A percentile compares a stretch with the other conserved stretches of the same genome.
These are phyloP conservation scores for Ephydatia muelleri DNA, from an alignment of 37 sponge, comb jelly and placozoan genomes.

Conservation along the genomic window DNA sequence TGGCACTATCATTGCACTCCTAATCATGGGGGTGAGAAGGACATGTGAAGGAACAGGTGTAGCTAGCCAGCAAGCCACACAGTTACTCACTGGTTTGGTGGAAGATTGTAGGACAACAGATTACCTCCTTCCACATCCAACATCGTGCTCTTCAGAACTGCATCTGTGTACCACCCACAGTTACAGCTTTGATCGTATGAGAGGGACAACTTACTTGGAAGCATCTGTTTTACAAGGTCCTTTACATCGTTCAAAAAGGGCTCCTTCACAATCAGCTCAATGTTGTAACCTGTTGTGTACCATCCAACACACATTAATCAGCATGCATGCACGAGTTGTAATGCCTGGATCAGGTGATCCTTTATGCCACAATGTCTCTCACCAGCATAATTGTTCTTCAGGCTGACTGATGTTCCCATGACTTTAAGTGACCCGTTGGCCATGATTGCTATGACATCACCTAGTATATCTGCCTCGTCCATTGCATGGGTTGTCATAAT, in stretches of 20 bases:
- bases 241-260: constrained; percentile 23
- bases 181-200: neutral
- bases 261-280: constrained; percentile 66
- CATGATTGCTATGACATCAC: constrained; percentile 84
- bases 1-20: constrained; percentile 51
- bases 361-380: neutral
- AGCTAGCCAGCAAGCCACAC: neutral
- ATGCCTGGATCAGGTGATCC: neutral
- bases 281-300: constrained; percentile 57
- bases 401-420: constrained; percentile 69
- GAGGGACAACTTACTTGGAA: constrained; percentile 45
- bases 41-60: neutral
- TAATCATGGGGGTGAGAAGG: neutral
- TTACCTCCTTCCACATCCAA: constrained; percentile 69
- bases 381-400: constrained; percentile 85
- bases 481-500: constrained; percentile 90
- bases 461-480: constrained; percentile 89
- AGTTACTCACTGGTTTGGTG: constrained; percentile 67
- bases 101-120: constrained; percentile 57
- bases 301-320: neutral
- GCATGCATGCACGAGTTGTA: neutral
- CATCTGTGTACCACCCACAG: constrained; percentile 26
- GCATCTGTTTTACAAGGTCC: constrained; percentile 30
- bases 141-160: constrained; percentile 43
- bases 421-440: constrained; percentile 69